phyloP scores from a whole-genome alignment of 1,140 invertebrate species.

The Drosophila malerkotliana region DNA sequence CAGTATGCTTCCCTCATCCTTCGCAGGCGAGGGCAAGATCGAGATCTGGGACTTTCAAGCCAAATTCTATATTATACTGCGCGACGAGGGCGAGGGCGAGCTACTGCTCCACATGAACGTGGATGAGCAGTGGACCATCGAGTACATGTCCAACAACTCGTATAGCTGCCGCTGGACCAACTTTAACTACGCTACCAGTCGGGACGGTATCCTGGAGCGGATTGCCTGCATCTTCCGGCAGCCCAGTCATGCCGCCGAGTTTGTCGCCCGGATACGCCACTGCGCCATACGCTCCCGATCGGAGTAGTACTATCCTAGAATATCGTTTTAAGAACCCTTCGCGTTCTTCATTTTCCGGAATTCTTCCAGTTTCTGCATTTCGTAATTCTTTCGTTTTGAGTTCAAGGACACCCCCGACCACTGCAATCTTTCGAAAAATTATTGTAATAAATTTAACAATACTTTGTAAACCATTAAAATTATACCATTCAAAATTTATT shows the following conservation, averaged over 20 bases:
- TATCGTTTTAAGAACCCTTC: background rate
- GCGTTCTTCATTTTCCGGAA: background rate
- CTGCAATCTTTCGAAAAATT: constrained; percentile 17
- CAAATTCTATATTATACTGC: constrained; percentile 32
- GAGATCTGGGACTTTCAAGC: constrained; percentile 26
- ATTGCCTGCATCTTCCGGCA: constrained; percentile 42
- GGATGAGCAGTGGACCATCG: constrained; percentile 25
- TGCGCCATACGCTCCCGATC: constrained; percentile 5
- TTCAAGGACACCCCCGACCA: background rate
- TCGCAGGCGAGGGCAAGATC: constrained; percentile 34
- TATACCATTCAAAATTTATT: background rate
- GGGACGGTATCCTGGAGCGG: constrained; percentile 28
- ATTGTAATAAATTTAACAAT: constrained; percentile 18
- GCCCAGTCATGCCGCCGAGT: constrained; percentile 28
- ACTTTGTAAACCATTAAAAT: constrained; percentile 16
- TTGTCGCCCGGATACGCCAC: constrained; percentile 20
- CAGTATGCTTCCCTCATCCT: background rate
- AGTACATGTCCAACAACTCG: constrained; percentile 22
- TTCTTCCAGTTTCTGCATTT: constrained; percentile 9
- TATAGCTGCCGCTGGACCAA: constrained; percentile 40
- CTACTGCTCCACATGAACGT: constrained; percentile 38
- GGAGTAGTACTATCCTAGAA: background rate
- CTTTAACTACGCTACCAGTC: constrained; percentile 38
- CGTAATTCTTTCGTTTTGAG: background rate
- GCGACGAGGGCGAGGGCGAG: constrained; percentile 17